These are phyloP conservation scores for Laspeyria flexula DNA, from an alignment of 2,888 invertebrate species.

Conservation along the genomic window DNA sequence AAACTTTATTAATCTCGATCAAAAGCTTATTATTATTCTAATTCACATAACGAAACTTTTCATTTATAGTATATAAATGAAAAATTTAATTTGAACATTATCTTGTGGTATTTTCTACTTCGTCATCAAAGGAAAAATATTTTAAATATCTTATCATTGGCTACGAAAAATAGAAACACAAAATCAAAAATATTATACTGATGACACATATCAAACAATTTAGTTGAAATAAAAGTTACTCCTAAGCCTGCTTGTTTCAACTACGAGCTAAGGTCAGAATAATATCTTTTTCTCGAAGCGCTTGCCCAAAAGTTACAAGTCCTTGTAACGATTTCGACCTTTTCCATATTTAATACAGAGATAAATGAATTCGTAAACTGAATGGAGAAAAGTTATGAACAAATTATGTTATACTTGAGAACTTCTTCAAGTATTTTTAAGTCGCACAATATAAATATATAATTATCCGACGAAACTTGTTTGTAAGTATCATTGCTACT, in stretches of 20 bases:
- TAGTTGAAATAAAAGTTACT: not conserved
- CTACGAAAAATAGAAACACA: no score
- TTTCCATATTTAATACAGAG: conserved; percentile 3
- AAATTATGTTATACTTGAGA: not conserved
- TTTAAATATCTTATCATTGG: no score
- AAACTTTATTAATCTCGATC: no score
- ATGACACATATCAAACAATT: not conserved
- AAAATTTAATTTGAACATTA: no score
- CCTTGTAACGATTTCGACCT: not conserved
- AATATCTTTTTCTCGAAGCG: conserved; percentile 1
- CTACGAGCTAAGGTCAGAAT: conserved; percentile 1
- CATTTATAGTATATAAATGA: no score
- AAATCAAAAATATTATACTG: no score
- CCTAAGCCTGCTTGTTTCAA: not conserved
- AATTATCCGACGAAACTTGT: not conserved
- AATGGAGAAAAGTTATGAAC: not conserved
- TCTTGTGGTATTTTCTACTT: no score
- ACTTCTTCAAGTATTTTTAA: not conserved
- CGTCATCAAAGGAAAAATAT: no score
- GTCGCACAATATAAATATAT: not conserved
- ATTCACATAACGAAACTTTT: no score
- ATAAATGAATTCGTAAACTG: conserved; percentile 9
- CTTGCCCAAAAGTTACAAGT: conserved; percentile 3
- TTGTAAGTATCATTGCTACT: no score
- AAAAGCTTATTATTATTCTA: no score